Conservation (phyloP, 2,888 invertebrate genomes). For the Eilema depressum region DNA sequence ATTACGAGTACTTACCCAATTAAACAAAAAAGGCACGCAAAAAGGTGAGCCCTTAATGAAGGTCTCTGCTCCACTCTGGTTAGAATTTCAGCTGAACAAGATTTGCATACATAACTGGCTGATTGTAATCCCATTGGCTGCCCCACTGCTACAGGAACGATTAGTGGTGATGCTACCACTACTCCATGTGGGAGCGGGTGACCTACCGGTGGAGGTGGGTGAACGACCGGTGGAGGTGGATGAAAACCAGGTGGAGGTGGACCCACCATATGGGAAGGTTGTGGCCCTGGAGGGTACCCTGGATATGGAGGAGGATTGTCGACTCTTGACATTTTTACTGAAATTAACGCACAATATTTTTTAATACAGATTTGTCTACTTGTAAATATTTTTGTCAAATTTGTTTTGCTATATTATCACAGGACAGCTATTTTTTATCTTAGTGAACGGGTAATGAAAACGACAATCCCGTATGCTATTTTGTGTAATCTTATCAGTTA, state of each 20-base stretch:
- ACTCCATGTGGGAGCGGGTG: neutral
- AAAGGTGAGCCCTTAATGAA: constrained; percentile 83
- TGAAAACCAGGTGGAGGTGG: neutral
- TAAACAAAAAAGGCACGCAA: constrained; percentile 82
- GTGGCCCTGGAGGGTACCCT: constrained; percentile 12
- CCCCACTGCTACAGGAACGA: constrained; percentile 1
- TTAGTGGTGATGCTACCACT: neutral
- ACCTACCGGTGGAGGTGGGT: neutral
- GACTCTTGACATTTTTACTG: constrained; percentile 21
- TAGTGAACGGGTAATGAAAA: neutral
- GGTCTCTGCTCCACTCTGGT: constrained; percentile 75
- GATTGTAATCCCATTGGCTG: constrained; percentile 44
- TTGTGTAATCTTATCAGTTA: neutral
- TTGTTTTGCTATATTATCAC: neutral
- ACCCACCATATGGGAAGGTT: constrained; percentile 10
- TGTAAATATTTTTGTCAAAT: neutral
- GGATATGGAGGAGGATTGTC: constrained; percentile 54
- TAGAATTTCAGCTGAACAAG: constrained; percentile 76
- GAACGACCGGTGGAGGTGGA: neutral
- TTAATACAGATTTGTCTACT: neutral
- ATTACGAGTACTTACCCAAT: constrained; percentile 37
- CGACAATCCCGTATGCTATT: neutral
- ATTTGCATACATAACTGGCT: constrained; percentile 68
- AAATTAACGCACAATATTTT: constrained; percentile 9
- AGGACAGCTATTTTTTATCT: neutral